phyloP scores from a whole-genome alignment of 2,888 invertebrate genomes.

The Campopleginae sp. region DNA sequence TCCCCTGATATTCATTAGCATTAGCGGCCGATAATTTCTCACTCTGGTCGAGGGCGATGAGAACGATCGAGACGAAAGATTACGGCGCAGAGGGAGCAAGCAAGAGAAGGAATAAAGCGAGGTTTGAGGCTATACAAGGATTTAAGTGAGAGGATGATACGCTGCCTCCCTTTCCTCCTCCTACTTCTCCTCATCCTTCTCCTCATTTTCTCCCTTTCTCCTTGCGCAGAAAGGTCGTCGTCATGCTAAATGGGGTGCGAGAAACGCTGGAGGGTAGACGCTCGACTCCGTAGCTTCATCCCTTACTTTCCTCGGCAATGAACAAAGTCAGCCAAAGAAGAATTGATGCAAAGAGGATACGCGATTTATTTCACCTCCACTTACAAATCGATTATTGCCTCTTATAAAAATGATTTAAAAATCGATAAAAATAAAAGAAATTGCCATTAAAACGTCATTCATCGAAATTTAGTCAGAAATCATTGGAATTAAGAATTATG shows the following conservation, averaged over 20 bases:
- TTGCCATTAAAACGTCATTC: not conserved
- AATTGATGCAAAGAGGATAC: conserved; percentile 1
- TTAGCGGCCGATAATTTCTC: conserved; percentile 81
- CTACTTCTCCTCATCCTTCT: not conserved
- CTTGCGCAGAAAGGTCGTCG: conserved; percentile 66
- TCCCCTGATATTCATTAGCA: conserved; percentile 81
- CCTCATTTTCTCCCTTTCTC: conserved; percentile 25
- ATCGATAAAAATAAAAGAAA: not conserved
- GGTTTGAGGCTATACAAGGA: conserved; percentile 27
- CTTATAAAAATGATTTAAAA: too few relatives aligned
- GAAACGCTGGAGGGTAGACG: conserved; percentile 64
- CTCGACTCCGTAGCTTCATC: conserved; percentile 36
- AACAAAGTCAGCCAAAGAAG: conserved; percentile 21
- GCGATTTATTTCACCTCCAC: conserved; percentile 29
- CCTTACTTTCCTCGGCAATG: conserved; percentile 26
- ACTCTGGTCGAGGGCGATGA: conserved; percentile 74
- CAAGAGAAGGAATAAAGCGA: conserved; percentile 6
- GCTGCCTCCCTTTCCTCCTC: not conserved
- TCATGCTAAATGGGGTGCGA: conserved; percentile 77
- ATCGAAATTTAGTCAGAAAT: not conserved
- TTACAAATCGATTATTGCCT: conserved; percentile 8
- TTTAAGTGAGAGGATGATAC: conserved; percentile 50
- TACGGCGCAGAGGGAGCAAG: not conserved
- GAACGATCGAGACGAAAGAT: not conserved
- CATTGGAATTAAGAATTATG: too few relatives aligned